Percentiles rank a stretch among this genome's conserved stretches.
These are phyloP conservation scores for Rhyacophila evoluta DNA, from an alignment of 2,888 invertebrate species.

Conservation along the genomic window DNA sequence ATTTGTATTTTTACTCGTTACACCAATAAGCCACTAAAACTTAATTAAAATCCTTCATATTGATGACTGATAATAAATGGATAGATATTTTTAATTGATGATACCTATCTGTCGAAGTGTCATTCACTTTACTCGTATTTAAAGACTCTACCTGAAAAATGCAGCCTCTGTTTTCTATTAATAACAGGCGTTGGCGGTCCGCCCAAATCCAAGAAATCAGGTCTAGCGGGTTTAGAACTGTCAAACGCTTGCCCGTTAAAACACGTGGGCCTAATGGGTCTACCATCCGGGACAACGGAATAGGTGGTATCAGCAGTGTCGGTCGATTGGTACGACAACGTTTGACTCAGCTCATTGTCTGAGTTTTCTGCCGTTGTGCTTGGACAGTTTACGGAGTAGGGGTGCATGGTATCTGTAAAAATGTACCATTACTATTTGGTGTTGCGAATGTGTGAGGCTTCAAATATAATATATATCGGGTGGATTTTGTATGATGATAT, in stretches of 20 bases:
- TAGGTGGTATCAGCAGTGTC: constrained; percentile 62
- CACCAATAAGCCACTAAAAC: too few species aligned
- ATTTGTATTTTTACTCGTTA: too few species aligned
- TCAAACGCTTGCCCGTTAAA: constrained; percentile 54
- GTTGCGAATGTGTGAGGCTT: constrained; percentile 38
- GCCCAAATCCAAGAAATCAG: constrained; percentile 75
- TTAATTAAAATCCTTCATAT: too few species aligned
- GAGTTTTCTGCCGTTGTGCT: constrained; percentile 62
- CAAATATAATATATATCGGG: constrained; percentile 20
- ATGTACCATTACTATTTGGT: constrained; percentile 49
- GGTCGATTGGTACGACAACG: constrained; percentile 59
- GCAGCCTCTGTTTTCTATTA: constrained; percentile 77
- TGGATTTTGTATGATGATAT: not conserved
- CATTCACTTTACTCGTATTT: constrained; percentile 17
- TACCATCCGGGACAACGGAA: constrained; percentile 60
- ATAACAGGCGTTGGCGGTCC: constrained; percentile 74
- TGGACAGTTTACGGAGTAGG: constrained; percentile 57
- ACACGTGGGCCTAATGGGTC: constrained; percentile 55
- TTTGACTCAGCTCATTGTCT: constrained; percentile 62
- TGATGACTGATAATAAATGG: not conserved
- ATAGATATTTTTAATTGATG: not conserved
- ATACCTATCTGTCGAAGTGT: not conserved
- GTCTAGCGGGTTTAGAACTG: constrained; percentile 65
- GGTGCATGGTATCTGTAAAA: constrained; percentile 56
- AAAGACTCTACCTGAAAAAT: constrained; percentile 71